A percentile compares a stretch with the other conserved stretches of the same genome.
These are phyloP conservation scores for Amia ocellicauda DNA, from an alignment of 2,113 vertebrate genomes.

Conservation along the genomic window DNA sequence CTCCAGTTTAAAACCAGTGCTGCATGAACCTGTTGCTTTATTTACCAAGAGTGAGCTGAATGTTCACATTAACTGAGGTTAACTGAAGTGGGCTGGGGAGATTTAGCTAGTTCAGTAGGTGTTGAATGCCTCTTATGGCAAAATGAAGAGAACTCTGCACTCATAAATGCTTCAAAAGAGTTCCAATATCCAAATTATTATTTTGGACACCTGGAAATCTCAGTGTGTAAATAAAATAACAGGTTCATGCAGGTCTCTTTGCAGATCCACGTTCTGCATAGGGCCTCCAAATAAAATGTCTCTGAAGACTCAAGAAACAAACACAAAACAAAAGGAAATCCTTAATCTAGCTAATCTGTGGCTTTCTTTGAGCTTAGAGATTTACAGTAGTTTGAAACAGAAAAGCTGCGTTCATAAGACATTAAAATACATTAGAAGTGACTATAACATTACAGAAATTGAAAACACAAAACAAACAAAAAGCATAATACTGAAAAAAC, in stretches of 20 bases:
- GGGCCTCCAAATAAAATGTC: not conserved
- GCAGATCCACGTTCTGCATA: not conserved
- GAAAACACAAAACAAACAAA: slow-evolving; percentile 36
- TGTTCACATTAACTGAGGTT: too few species aligned
- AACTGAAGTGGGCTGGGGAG: too few species aligned
- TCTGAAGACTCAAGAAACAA: not conserved
- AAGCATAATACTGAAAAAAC: slow-evolving; percentile 49
- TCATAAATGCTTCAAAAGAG: too few species aligned
- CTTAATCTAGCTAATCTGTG: slow-evolving; percentile 4
- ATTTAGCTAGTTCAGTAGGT: too few species aligned
- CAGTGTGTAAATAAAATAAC: not conserved
- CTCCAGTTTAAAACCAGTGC: not conserved
- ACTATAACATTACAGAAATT: slow-evolving; percentile 45
- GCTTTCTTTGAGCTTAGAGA: slow-evolving; percentile 28
- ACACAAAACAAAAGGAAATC: not conserved
- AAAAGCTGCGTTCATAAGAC: slow-evolving; percentile 27
- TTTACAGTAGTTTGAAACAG: slow-evolving; percentile 26
- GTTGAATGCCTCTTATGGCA: too few species aligned
- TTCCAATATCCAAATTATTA: too few species aligned
- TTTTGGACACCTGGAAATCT: not conserved
- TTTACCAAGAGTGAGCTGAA: not conserved
- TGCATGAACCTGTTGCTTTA: not conserved
- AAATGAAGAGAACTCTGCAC: too few species aligned
- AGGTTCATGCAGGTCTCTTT: not conserved
- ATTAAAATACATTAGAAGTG: slow-evolving; percentile 26